These are phyloP conservation scores for Lymantria dispar DNA, from an alignment of 2,888 invertebrate genomes.

Conservation along the genomic window DNA sequence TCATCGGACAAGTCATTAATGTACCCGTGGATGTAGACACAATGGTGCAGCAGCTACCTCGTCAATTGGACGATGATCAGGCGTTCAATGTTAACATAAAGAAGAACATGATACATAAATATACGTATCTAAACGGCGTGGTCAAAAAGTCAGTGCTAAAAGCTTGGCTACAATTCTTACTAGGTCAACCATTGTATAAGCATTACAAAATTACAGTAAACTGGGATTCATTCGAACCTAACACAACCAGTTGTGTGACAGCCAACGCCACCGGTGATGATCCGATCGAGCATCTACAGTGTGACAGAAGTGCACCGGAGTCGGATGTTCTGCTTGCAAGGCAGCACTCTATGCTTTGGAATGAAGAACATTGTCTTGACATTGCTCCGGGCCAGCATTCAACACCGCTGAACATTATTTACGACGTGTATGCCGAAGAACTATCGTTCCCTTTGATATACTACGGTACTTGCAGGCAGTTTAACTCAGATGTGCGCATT, in stretches of 20 bases:
- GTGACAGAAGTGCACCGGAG: not conserved
- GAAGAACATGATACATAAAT: conserved; percentile 32
- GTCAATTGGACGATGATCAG: conserved; percentile 44
- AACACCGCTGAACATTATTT: conserved; percentile 42
- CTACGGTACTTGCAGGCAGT: conserved; percentile 37
- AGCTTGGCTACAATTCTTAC: conserved; percentile 36
- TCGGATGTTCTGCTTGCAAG: conserved; percentile 32
- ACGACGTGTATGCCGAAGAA: conserved; percentile 43
- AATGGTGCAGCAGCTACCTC: conserved; percentile 45
- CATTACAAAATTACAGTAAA: conserved; percentile 39
- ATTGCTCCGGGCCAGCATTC: conserved; percentile 40
- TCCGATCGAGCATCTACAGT: not conserved
- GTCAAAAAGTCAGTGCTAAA: conserved; percentile 36
- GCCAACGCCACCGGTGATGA: conserved; percentile 14
- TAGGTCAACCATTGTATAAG: conserved; percentile 32
- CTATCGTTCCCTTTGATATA: conserved; percentile 49
- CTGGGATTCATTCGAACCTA: conserved; percentile 33
- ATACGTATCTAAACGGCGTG: conserved; percentile 36
- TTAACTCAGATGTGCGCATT: conserved; percentile 19
- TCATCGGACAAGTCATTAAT: conserved; percentile 54
- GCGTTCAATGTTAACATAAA: conserved; percentile 43
- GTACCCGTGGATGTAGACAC: conserved; percentile 45
- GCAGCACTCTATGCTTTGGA: conserved; percentile 43
- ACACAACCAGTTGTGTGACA: conserved; percentile 25
- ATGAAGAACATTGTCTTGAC: conserved; percentile 39